A percentile compares a stretch with the other conserved stretches of the same genome.
These are phyloP conservation scores for Meghimatium bilineatum DNA, from an alignment of 2,888 invertebrate species.

Conservation along the genomic window DNA sequence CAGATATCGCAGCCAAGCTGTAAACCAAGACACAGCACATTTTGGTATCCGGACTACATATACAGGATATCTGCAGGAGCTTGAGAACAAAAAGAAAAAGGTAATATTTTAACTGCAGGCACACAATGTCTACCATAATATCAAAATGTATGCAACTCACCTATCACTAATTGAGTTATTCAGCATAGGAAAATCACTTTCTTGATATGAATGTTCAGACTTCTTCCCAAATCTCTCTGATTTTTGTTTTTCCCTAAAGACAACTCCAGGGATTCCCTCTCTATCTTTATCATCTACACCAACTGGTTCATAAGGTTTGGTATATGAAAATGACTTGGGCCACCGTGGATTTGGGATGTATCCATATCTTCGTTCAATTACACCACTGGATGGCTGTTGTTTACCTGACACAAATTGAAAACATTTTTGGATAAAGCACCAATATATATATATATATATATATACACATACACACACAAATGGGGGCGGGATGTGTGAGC, in stretches of 20 bases:
- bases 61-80: too few species aligned
- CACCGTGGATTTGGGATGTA: conserved; percentile 48
- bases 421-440: neutral
- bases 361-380: conserved; percentile 43
- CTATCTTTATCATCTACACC: conserved; percentile 33
- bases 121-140: too few species aligned
- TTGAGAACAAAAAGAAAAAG: too few species aligned
- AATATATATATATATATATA: too few species aligned
- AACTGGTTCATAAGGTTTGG: conserved; percentile 30
- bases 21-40: too few species aligned
- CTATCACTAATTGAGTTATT: neutral
- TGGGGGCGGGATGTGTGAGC: too few species aligned
- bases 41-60: too few species aligned
- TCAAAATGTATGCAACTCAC: too few species aligned
- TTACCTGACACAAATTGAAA: conserved; percentile 8
- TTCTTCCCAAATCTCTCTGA: neutral
- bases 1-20: too few species aligned
- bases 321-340: conserved; percentile 25
- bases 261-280: conserved; percentile 37
- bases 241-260: conserved; percentile 26
- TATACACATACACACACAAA: too few species aligned
- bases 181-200: conserved; percentile 42
- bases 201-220: conserved; percentile 24
- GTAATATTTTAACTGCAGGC: too few species aligned
- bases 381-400: conserved; percentile 39